These are phyloP conservation scores for Ptychoptera contaminata DNA, from an alignment of 2,888 invertebrate species.

Conservation along the genomic window DNA sequence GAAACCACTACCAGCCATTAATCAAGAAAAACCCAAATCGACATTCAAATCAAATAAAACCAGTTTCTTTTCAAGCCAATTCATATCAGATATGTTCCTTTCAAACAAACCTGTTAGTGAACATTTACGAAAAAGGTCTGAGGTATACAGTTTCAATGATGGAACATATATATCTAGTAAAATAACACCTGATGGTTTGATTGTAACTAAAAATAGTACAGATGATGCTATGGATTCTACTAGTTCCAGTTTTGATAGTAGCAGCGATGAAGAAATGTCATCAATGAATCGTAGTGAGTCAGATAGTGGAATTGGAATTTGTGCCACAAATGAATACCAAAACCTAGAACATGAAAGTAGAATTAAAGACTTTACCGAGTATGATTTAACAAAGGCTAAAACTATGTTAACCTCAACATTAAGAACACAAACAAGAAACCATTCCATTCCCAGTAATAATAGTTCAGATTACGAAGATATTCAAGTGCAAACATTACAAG, in stretches of 20 bases:
- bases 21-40: constrained; percentile 1
- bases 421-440: background rate
- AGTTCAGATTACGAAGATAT: constrained; percentile 31
- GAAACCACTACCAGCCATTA: background rate
- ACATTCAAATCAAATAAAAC: background rate
- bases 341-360: background rate
- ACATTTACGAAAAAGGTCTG: constrained; percentile 10
- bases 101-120: constrained; percentile 18
- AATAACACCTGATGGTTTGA: constrained; percentile 30
- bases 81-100: constrained; percentile 29
- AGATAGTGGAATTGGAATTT: constrained; percentile 31
- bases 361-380: background rate
- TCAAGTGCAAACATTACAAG: constrained; percentile 24
- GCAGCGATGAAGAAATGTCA: constrained; percentile 27
- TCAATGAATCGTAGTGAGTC: constrained; percentile 32
- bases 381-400: background rate
- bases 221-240: constrained; percentile 31
- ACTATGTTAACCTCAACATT: background rate
- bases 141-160: constrained; percentile 20
- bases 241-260: constrained; percentile 30
- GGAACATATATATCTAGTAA: constrained; percentile 31
- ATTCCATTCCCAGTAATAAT: constrained; percentile 19
- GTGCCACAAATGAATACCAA: constrained; percentile 22
- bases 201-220: constrained; percentile 28
- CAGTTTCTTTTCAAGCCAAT: constrained; percentile 19